phyloP scores from a whole-genome alignment of 1,140 invertebrate species.

The Laupala kohalensis region DNA sequence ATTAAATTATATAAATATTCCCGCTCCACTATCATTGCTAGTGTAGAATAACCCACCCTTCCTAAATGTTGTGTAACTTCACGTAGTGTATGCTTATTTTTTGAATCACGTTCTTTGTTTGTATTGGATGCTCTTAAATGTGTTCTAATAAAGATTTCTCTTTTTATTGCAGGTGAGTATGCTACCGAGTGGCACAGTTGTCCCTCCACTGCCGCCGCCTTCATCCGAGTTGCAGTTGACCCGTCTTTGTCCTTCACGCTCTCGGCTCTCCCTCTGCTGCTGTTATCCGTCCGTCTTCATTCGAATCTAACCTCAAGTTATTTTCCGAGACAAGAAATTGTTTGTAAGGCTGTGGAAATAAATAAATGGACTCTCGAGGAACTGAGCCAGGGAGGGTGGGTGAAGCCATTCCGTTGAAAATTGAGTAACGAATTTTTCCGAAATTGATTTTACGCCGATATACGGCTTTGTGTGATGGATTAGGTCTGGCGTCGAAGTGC shows the following conservation, averaged over 20 bases:
- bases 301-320: neutral
- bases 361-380: neutral
- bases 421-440: neutral
- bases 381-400: neutral
- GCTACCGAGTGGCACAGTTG: too few relatives aligned
- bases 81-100: neutral
- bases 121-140: too few relatives aligned
- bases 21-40: too few relatives aligned
- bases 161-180: neutral
- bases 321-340: neutral
- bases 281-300: neutral
- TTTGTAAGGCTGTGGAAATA: neutral
- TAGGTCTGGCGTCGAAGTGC: neutral
- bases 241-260: too few relatives aligned
- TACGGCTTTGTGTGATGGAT: neutral
- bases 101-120: neutral
- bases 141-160: too few relatives aligned
- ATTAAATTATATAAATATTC: too few relatives aligned
- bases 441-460: neutral
- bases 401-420: too few relatives aligned
- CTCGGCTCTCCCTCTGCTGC: too few relatives aligned
- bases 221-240: too few relatives aligned
- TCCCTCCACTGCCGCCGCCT: too few relatives aligned
- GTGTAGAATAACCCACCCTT: too few relatives aligned
- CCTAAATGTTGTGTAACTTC: too few relatives aligned